Conservation (phyloP, 1,140 invertebrate genomes). For the Asbolus verrucosus region DNA sequence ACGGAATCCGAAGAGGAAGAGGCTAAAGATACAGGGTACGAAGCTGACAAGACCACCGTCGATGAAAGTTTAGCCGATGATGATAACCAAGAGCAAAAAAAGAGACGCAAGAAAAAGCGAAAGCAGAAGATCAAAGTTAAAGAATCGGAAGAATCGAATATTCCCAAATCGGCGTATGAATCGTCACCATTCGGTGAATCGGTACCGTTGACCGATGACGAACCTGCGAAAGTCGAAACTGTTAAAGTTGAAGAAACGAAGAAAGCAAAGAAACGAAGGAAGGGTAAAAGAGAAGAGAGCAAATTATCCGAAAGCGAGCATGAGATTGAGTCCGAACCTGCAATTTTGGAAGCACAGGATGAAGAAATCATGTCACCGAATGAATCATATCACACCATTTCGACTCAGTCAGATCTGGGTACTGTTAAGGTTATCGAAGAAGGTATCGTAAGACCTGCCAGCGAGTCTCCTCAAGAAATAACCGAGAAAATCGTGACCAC, state of each 20-base stretch:
- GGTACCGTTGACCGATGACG: slow-evolving; percentile 61
- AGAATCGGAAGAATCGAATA: slow-evolving; percentile 64
- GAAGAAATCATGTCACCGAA: slow-evolving; percentile 63
- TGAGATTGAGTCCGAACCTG: slow-evolving; percentile 58
- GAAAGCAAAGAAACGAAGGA: slow-evolving; percentile 59
- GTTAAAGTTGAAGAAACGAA: slow-evolving; percentile 65
- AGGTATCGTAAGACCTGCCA: slow-evolving; percentile 65
- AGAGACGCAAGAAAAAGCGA: slow-evolving; percentile 68
- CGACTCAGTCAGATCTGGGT: slow-evolving; percentile 69
- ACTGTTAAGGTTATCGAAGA: slow-evolving; percentile 77
- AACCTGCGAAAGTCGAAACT: slow-evolving; percentile 54
- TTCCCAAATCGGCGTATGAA: slow-evolving; percentile 64
- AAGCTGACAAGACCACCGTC: slow-evolving; percentile 71
- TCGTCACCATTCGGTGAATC: slow-evolving; percentile 59
- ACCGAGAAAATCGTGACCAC: slow-evolving; percentile 69
- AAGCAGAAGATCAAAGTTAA: slow-evolving; percentile 68
- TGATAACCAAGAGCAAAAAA: slow-evolving; percentile 61
- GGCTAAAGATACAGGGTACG: slow-evolving; percentile 68
- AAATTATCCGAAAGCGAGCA: slow-evolving; percentile 54
- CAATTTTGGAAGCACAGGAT: slow-evolving; percentile 59
- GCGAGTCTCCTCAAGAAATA: slow-evolving; percentile 65
- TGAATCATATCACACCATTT: slow-evolving; percentile 70
- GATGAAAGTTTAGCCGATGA: slow-evolving; percentile 67
- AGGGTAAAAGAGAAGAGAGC: slow-evolving; percentile 43
- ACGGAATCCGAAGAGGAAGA: slow-evolving; percentile 62